These are phyloP conservation scores for Zonitis immaculata DNA, from an alignment of 2,888 invertebrate genomes.

Conservation along the genomic window DNA sequence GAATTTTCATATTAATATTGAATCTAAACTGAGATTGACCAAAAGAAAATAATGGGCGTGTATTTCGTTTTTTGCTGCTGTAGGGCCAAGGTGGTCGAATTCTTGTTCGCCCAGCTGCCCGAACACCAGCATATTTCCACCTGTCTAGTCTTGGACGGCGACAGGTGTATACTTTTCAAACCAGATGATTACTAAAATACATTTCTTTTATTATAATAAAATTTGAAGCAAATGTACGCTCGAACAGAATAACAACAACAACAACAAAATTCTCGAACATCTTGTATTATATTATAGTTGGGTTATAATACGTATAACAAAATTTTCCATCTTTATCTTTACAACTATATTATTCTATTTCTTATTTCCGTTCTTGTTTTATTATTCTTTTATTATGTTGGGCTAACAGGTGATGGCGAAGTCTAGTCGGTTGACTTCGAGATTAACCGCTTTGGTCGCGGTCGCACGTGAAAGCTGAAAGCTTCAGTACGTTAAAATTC, in stretches of 20 bases:
- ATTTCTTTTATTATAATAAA: not conserved
- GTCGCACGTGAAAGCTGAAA: conserved; percentile 32
- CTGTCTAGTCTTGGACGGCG: not conserved
- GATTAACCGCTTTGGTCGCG: conserved; percentile 33
- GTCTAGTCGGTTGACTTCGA: conserved; percentile 30
- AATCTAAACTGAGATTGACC: no score
- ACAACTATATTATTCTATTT: conserved; percentile 9
- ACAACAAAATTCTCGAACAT: not conserved
- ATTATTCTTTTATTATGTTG: conserved; percentile 13
- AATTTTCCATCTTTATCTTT: not conserved
- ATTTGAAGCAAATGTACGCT: not conserved
- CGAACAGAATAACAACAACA: not conserved
- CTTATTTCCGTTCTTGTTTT: conserved; percentile 7
- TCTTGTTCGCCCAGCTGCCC: not conserved
- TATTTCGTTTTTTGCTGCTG: not conserved
- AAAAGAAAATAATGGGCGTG: no score
- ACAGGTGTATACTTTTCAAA: not conserved
- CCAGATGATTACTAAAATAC: not conserved
- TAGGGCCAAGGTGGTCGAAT: not conserved
- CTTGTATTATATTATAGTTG: no score
- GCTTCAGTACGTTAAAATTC: conserved; percentile 31
- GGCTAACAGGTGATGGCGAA: conserved; percentile 36
- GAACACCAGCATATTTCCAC: not conserved
- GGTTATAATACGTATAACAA: no score
- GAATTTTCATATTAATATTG: no score